Percentiles rank a stretch among this genome's conserved stretches.
These are phyloP conservation scores for Vanessa cardui DNA, from an alignment of 2,888 invertebrate species.

Conservation along the genomic window DNA sequence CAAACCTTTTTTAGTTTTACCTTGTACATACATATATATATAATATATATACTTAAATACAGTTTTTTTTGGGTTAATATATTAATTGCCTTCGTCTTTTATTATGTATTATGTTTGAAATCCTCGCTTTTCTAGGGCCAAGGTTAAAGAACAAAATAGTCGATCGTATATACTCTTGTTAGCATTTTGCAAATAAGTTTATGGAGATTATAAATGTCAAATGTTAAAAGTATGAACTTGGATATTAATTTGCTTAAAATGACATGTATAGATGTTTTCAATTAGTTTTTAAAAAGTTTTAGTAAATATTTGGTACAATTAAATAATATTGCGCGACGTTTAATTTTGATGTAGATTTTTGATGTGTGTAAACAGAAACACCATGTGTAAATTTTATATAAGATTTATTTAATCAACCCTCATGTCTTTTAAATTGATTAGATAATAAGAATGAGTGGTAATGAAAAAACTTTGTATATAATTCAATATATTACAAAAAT, in stretches of 20 bases:
- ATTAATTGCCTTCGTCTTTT: slow-evolving; percentile 32
- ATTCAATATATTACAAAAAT: slow-evolving; percentile 76
- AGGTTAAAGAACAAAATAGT: slow-evolving; percentile 62
- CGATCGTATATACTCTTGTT: slow-evolving; percentile 52
- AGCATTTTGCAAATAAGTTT: slow-evolving; percentile 51
- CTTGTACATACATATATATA: background rate
- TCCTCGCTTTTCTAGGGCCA: slow-evolving; percentile 49
- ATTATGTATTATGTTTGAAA: slow-evolving; percentile 32
- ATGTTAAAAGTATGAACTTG: slow-evolving; percentile 42
- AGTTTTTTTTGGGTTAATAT: slow-evolving; percentile 11
- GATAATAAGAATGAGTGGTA: slow-evolving; percentile 76
- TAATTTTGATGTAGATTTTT: slow-evolving; percentile 62
- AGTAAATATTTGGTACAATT: slow-evolving; percentile 67
- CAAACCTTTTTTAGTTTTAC: background rate
- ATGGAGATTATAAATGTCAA: slow-evolving; percentile 53
- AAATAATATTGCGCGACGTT: slow-evolving; percentile 60
- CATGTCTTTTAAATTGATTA: slow-evolving; percentile 76
- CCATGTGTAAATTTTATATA: slow-evolving; percentile 70
- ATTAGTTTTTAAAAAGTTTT: slow-evolving; percentile 41
- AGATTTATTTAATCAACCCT: slow-evolving; percentile 78
- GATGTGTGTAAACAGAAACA: slow-evolving; percentile 65
- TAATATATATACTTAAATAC: background rate
- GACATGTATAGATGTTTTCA: slow-evolving; percentile 45
- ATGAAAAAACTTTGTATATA: slow-evolving; percentile 76
- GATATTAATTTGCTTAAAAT: slow-evolving; percentile 46